These are phyloP conservation scores for Danio kyathit DNA, from an alignment of 2,797 vertebrate genomes.

Conservation along the genomic window DNA sequence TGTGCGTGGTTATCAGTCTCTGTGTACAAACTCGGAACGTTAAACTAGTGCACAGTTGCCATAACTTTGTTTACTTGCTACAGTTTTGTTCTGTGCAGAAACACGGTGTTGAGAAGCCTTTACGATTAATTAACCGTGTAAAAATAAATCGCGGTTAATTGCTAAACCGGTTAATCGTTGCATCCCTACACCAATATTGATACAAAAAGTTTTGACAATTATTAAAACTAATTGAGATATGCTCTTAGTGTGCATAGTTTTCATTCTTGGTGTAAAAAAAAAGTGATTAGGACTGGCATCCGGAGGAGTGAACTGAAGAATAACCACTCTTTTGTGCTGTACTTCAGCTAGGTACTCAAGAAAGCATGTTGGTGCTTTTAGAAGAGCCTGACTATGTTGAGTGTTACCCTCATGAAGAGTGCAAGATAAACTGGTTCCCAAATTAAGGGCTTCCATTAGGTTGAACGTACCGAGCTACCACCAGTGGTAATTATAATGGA, in stretches of 20 bases:
- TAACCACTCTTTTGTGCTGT: not conserved
- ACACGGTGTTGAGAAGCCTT: too few species aligned
- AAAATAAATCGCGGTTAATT: too few species aligned
- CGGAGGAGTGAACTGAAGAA: not conserved
- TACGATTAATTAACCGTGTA: too few species aligned
- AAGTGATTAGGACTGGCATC: not conserved
- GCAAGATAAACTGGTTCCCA: constrained; percentile 37
- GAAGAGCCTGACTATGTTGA: not conserved
- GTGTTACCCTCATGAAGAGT: constrained; percentile 5
- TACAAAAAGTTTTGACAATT: too few species aligned
- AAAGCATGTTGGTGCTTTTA: not conserved
- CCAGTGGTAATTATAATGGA: constrained; percentile 49
- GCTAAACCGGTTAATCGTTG: too few species aligned
- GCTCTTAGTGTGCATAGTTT: not conserved
- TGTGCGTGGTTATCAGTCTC: too few species aligned
- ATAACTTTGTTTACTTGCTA: too few species aligned
- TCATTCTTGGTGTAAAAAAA: not conserved
- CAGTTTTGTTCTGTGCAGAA: too few species aligned
- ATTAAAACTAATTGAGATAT: too few species aligned
- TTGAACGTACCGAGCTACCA: constrained; percentile 42
- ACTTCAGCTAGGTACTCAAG: constrained; percentile 12
- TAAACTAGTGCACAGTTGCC: too few species aligned
- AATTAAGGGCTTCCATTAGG: constrained; percentile 42
- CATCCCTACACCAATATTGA: too few species aligned
- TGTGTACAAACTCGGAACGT: too few species aligned